Base-by-base conservation (phyloP, 2,113 vertebrate genomes). In the Helogale parvula region DNA sequence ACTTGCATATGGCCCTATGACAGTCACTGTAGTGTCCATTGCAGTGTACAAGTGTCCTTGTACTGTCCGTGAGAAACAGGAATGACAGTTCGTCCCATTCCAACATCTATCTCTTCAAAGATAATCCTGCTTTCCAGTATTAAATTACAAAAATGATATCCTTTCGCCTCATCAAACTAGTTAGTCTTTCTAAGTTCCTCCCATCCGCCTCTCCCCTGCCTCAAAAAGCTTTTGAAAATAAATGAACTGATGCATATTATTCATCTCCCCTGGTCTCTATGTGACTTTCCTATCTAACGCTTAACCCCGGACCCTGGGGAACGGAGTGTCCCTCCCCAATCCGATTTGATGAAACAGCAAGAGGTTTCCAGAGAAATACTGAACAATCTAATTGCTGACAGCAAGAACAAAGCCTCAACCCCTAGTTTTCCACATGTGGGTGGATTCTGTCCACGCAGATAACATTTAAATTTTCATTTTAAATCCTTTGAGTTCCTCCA, bases 381-480 rank as follows among this genome's bases (percentile, higher is more conserved):
- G 25, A 71, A 60, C 85, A 88, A 33, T 27, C 31, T 35, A 92
- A 95, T 85, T 85, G 88, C 71, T 80, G 52, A 65, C 65, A 90
- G 45, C 60, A 72, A 91, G 84, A 93, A 85, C 95, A 81, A 94
- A 89, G 57, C 57, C 68, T 74, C 77, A 71, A 57, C 76, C 77
- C 91, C 74, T 31, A 35, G 17, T 47, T 93, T 97, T 96, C 85
- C 45, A 95, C 80, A 85, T 84, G 94, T 94, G 45, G 71, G 76
- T n/a, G 52, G 91, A 84, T 88, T 94, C 88, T 93, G 71, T 97
- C 88, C 92, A 97, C 47, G 82, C 4, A 93, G 80, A 76, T 77
- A 87, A 41, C 83, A 90, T 81, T 91, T 86, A 97, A 94, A 88
- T 79, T 95, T 96, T 93, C 89, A 96, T 96, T 82, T 88, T 83